Base-by-base conservation (phyloP, 2,888 invertebrate genomes). In the Folsomia manolachei region DNA sequence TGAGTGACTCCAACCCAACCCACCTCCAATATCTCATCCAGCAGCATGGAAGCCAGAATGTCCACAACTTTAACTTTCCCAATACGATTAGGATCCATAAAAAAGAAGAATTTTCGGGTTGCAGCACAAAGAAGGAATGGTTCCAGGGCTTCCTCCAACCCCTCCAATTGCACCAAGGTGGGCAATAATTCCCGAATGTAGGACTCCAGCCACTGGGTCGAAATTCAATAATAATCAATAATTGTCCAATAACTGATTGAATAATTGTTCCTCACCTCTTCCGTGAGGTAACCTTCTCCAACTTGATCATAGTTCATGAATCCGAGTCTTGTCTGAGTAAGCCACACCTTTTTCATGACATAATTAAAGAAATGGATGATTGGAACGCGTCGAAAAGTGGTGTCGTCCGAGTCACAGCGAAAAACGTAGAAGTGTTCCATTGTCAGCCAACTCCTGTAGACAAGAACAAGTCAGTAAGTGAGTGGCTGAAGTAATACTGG, bases 121-220 rank as follows among this genome's bases (percentile, higher is more conserved):
- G 95, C 97, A 0, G 97, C 96, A 83, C 97, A 97, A 23, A 96
- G 92, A 83, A 97, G 98, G 86, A 97, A 97, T 14, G 92, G 93
- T 82, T 95, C 94, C 85, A 97, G 97, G 0, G 95, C 94, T 51
- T 93, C 91, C 84, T 96, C 95, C 69, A 97, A 84, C 0, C 94
- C 93, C 83, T 95, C 92, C 1, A 97, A 85, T 70, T 96, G 95
- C 0, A 93, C 91, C 53, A 97, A 84, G 0, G 96, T 95, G 0
- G 97, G 97, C 69, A 97, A 92, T 70, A 97, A 86, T 82, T 97
- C 97, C 19, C 91, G 88, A 80, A 97, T 95, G 83, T 97, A 98
- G 84, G 93, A 95, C 84, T 97, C 97, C 81, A 98, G 85, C 83
- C 97, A 96, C 91, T 94, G 85, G n/a, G n/a, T n/a, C n/a, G n/a